A percentile compares a stretch with the other conserved stretches of the same genome.
Evolutionary conservation across 2,797 vertebrate genomes (phyloP).

Genomic region (Orestias chungarensis): DNA sequence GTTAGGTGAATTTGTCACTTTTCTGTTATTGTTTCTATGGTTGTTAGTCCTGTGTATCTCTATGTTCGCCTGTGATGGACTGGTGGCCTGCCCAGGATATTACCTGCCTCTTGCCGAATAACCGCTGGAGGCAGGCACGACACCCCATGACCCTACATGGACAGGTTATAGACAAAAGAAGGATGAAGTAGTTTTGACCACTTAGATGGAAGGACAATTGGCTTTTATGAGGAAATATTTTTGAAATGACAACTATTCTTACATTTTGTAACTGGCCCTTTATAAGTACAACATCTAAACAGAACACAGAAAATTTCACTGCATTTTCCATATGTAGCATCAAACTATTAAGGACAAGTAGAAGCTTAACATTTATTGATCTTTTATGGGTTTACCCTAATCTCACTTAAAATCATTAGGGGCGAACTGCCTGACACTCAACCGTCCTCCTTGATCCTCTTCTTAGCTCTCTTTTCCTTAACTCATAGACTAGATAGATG

Average conservation of each 20-base stretch:
- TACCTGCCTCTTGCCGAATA: too few species aligned
- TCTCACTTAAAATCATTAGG: neutral
- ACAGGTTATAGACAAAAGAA: conserved; percentile 8
- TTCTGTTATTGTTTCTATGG: too few species aligned
- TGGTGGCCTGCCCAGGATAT: too few species aligned
- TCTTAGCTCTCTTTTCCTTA: neutral
- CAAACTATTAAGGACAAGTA: neutral
- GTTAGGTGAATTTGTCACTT: too few species aligned
- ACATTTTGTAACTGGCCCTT: neutral
- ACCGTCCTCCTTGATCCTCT: neutral
- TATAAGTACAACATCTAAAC: neutral
- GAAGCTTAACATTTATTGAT: neutral
- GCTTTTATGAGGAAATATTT: too few species aligned
- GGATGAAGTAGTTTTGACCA: too few species aligned
- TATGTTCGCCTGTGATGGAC: too few species aligned
- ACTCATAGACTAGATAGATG: neutral
- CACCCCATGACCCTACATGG: too few species aligned
- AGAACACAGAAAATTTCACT: neutral
- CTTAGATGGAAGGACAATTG: too few species aligned
- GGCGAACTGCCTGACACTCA: neutral
- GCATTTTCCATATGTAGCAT: neutral
- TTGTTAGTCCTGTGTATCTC: too few species aligned
- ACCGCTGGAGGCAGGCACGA: too few species aligned
- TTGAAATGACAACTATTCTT: neutral
- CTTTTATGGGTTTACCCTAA: neutral